A percentile compares a stretch with the other conserved stretches of the same genome.
Evolutionary conservation across 2,797 vertebrate species (phyloP).

Genomic region (Mus caroli): DNA sequence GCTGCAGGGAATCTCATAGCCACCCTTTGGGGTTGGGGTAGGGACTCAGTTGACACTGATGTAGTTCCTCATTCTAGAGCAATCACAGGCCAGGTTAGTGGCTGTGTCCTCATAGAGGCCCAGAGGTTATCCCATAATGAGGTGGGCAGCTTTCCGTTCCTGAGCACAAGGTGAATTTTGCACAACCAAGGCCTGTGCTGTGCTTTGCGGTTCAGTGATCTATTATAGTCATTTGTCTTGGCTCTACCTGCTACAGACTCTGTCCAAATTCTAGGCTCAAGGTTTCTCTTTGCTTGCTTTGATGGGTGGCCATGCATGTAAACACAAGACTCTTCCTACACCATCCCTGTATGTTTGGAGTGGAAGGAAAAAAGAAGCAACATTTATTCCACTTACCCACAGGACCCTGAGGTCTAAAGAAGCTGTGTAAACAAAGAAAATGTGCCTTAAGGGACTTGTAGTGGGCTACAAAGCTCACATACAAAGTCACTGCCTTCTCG

Average conservation of each 20-base stretch:
- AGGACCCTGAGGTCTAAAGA: not conserved
- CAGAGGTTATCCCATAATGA: too few species aligned
- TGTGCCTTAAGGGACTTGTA: not conserved
- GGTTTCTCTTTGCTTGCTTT: not conserved
- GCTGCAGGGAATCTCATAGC: not conserved
- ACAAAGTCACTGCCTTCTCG: not conserved
- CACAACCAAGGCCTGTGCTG: not conserved
- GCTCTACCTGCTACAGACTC: not conserved
- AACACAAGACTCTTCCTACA: not conserved
- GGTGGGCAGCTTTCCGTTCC: not conserved
- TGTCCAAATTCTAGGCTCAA: not conserved
- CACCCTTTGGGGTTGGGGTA: too few species aligned
- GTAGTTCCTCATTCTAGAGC: too few species aligned
- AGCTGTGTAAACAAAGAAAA: not conserved
- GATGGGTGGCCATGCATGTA: not conserved
- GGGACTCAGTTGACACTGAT: not conserved
- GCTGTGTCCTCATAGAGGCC: not conserved
- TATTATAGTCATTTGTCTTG: not conserved
- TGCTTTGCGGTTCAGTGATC: not conserved
- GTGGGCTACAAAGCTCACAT: not conserved
- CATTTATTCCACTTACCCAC: not conserved
- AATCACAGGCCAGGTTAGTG: too few species aligned
- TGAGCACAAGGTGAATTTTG: not conserved
- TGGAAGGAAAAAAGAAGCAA: not conserved
- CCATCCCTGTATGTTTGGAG: not conserved